phyloP scores from a whole-genome alignment of 2,888 invertebrate genomes.

The Sepiola atlantica region DNA sequence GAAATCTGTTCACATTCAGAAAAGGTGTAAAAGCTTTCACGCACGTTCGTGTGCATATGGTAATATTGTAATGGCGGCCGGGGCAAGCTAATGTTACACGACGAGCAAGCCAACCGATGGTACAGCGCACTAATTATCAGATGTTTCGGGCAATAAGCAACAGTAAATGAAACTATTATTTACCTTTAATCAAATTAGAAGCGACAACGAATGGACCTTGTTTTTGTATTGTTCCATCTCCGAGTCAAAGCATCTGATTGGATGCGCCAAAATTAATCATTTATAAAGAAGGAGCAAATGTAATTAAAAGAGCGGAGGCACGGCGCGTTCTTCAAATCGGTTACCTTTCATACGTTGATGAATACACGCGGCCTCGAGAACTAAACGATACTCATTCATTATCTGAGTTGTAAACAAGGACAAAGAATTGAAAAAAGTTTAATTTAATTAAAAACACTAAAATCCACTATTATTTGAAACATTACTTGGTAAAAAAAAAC shows the following conservation, averaged over 20 bases:
- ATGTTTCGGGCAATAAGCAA: background rate
- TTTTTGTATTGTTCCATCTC: background rate
- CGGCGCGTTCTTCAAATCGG: background rate
- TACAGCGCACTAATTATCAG: background rate
- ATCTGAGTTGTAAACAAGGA: too few species aligned
- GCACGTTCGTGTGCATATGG: background rate
- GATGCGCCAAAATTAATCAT: background rate
- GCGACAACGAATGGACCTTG: background rate
- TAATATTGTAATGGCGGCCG: background rate
- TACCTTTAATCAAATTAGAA: background rate
- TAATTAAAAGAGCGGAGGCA: background rate
- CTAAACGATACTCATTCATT: too few species aligned
- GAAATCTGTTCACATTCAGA: background rate
- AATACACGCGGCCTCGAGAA: too few species aligned
- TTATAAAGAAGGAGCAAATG: background rate
- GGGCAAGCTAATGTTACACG: background rate
- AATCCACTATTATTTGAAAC: too few species aligned
- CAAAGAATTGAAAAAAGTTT: too few species aligned
- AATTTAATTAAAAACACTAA: too few species aligned
- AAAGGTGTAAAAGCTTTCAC: background rate
- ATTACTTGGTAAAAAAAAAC: too few species aligned
- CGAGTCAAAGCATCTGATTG: background rate
- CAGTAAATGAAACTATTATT: slow-evolving; percentile 4
- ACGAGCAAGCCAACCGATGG: background rate
- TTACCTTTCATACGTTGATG: background rate